Conservation (phyloP, 2,888 invertebrate genomes). For the Synergus umbraculus region DNA sequence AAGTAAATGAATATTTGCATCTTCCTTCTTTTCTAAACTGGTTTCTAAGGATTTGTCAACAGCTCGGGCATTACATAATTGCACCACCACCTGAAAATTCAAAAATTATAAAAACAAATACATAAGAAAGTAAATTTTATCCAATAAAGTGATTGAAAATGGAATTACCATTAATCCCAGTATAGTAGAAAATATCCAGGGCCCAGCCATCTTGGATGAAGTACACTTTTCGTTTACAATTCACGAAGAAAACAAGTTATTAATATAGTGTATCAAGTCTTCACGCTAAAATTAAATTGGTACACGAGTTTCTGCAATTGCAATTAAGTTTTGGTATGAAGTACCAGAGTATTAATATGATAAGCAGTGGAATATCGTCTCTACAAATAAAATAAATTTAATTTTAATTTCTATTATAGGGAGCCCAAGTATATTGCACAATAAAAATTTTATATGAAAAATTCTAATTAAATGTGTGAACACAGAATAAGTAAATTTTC, state of each 20-base stretch:
- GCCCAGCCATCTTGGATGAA: neutral
- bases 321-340: neutral
- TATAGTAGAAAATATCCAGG: neutral
- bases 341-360: neutral
- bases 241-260: neutral
- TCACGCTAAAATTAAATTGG: neutral
- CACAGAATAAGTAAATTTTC: neutral
- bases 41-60: neutral
- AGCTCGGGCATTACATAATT: neutral
- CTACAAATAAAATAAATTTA: neutral
- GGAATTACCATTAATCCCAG: neutral
- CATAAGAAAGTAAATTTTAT: neutral
- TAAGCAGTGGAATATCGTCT: no score
- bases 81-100: neutral
- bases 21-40: neutral
- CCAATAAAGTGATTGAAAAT: neutral
- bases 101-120: neutral
- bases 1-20: neutral
- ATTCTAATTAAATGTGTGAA: neutral
- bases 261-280: constrained; percentile 1
- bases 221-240: neutral
- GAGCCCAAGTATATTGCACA: neutral
- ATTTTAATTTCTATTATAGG: neutral
- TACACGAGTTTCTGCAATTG: neutral
- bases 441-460: neutral